Conservation (phyloP, 2,113 vertebrate genomes). For the Nycticorax nycticorax region DNA sequence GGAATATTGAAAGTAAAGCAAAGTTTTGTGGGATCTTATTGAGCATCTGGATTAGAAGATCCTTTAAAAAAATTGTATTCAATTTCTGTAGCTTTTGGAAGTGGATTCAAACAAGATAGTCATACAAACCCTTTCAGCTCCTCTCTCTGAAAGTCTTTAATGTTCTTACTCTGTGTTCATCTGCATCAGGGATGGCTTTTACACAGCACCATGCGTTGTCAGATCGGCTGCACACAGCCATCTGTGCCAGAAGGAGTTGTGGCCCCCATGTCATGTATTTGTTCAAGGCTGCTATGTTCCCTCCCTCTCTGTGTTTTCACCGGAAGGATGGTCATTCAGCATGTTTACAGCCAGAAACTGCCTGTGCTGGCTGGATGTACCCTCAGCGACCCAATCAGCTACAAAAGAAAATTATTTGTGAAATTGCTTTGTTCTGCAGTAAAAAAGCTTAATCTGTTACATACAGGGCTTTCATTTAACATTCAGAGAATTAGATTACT, state of each 20-base stretch:
- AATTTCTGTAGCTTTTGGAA: not conserved
- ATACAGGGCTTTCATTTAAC: constrained; percentile 4
- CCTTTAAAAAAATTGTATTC: not conserved
- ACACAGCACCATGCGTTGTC: not conserved
- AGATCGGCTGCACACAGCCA: not conserved
- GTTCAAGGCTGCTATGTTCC: not conserved
- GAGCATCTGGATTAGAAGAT: not conserved
- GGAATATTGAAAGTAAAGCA: not conserved
- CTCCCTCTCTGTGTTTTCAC: not conserved
- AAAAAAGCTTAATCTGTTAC: not conserved
- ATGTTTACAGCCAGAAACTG: not conserved
- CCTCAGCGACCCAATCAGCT: not conserved
- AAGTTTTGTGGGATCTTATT: not conserved
- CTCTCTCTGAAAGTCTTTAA: not conserved
- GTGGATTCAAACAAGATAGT: not conserved
- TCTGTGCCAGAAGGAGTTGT: not conserved
- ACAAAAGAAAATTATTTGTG: constrained; percentile 4
- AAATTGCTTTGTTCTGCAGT: constrained; percentile 27
- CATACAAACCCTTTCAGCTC: not conserved
- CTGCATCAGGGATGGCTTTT: not conserved
- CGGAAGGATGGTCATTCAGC: not conserved
- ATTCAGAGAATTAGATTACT: not conserved
- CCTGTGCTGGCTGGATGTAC: not conserved
- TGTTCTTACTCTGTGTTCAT: not conserved
- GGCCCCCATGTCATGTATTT: not conserved